A percentile compares a stretch with the other conserved stretches of the same genome.
These are phyloP conservation scores for Recurvirostra avosetta DNA, from an alignment of 2,113 vertebrate genomes.

Conservation along the genomic window DNA sequence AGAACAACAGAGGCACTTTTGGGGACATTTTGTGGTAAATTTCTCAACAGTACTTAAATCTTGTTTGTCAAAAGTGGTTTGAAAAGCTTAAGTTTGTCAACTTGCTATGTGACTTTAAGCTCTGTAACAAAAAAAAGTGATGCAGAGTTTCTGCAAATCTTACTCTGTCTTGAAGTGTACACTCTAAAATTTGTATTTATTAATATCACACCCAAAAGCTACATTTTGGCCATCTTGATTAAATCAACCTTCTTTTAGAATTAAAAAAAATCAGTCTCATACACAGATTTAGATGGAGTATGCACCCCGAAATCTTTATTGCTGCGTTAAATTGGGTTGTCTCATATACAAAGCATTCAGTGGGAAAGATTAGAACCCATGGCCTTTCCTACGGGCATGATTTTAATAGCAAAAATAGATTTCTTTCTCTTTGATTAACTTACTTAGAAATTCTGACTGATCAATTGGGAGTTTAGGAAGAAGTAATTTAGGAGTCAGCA, in stretches of 20 bases:
- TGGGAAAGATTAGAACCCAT: background rate
- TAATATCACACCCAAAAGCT: background rate
- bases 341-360: background rate
- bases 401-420: slow-evolving; percentile 21
- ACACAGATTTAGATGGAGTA: background rate
- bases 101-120: background rate
- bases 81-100: background rate
- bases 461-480: slow-evolving; percentile 19
- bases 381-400: background rate
- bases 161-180: background rate
- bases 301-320: background rate
- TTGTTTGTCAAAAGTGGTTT: background rate
- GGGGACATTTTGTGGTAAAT: background rate
- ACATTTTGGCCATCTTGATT: background rate
- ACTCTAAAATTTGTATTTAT: background rate
- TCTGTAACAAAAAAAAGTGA: background rate
- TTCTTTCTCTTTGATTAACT: slow-evolving; percentile 25
- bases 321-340: background rate
- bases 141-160: background rate
- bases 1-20: background rate
- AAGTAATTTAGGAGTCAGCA: slow-evolving; percentile 10
- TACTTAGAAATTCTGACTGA: slow-evolving; percentile 40
- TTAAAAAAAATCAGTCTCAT: background rate
- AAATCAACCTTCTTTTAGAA: background rate
- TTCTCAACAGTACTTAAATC: background rate